Conservation (phyloP, 2,888 invertebrate species). For the Entomobrya multifasciata region DNA sequence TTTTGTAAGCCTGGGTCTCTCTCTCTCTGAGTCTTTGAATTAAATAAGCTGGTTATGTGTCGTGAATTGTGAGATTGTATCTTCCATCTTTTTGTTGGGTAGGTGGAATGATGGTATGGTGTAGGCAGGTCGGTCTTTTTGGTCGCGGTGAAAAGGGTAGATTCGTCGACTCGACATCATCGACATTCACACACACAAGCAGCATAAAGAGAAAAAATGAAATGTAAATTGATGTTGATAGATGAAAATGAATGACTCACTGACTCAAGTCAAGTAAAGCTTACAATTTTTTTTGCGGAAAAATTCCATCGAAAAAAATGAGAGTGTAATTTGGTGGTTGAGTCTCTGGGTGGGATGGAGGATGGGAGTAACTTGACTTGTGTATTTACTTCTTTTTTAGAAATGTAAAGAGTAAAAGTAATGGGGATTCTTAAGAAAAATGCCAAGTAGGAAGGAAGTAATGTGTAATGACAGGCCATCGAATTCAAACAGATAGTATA, state of each 20-base stretch:
- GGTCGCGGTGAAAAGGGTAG: slow-evolving; percentile 22
- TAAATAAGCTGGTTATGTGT: too few species aligned
- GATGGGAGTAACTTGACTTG: background rate
- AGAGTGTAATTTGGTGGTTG: slow-evolving; percentile 19
- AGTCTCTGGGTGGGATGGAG: background rate
- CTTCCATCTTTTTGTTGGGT: slow-evolving; percentile 6
- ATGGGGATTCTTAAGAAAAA: slow-evolving; percentile 34
- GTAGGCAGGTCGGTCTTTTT: background rate
- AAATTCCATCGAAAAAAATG: slow-evolving; percentile 30
- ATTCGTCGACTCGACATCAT: background rate
- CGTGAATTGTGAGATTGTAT: too few species aligned
- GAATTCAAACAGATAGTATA: background rate
- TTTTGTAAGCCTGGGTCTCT: too few species aligned
- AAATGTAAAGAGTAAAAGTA: background rate
- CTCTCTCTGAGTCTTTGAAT: too few species aligned
- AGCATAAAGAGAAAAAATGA: slow-evolving; percentile 18
- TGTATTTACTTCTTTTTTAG: background rate
- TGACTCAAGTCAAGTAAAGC: slow-evolving; percentile 6
- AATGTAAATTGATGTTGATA: slow-evolving; percentile 53
- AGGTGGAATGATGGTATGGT: too few species aligned
- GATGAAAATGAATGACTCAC: slow-evolving; percentile 44
- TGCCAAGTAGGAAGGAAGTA: slow-evolving; percentile 45
- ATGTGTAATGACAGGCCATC: slow-evolving; percentile 45
- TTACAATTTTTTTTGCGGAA: background rate
- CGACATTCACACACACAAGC: too few species aligned